Percentiles rank a stretch among this genome's conserved stretches.
phyloP scores from a whole-genome alignment of 2,888 invertebrate genomes.

The Tenthredo amoena region DNA sequence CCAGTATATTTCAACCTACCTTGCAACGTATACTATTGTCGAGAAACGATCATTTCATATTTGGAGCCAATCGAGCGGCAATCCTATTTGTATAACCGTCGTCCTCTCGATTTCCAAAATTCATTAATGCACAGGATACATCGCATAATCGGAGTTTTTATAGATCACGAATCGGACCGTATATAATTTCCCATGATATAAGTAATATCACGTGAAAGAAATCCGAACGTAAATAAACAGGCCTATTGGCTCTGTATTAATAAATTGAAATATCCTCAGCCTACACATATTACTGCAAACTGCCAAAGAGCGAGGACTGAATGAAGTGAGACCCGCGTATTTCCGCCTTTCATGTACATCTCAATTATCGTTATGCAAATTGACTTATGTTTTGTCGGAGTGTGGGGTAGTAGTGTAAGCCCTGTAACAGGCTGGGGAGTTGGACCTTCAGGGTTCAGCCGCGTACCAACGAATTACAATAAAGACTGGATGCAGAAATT shows the following conservation, averaged over 20 bases:
- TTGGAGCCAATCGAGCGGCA: slow-evolving; percentile 9
- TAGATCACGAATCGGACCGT: slow-evolving; percentile 4
- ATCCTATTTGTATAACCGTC: slow-evolving; percentile 3
- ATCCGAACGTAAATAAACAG: not conserved
- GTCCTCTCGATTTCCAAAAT: not conserved
- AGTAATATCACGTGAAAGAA: not conserved
- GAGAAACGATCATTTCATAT: slow-evolving; percentile 19
- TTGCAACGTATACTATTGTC: not conserved
- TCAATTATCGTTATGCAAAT: slow-evolving; percentile 77
- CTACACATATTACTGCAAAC: slow-evolving; percentile 5
- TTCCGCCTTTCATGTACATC: slow-evolving; percentile 73
- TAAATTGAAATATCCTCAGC: slow-evolving; percentile 4
- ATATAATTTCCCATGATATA: not conserved
- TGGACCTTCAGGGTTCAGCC: slow-evolving; percentile 22
- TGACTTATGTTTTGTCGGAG: slow-evolving; percentile 72
- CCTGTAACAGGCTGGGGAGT: slow-evolving; percentile 20
- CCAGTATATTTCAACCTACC: not conserved
- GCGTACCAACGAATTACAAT: slow-evolving; percentile 12
- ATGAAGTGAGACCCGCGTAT: slow-evolving; percentile 22
- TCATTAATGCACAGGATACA: not conserved
- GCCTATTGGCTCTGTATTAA: not conserved
- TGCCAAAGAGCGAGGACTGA: slow-evolving; percentile 43
- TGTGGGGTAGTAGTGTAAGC: slow-evolving; percentile 20
- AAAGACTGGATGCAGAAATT: not conserved
- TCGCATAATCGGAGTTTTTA: not conserved